phyloP scores from a whole-genome alignment of 1,140 invertebrate species.

The Microplitis demolitor region DNA sequence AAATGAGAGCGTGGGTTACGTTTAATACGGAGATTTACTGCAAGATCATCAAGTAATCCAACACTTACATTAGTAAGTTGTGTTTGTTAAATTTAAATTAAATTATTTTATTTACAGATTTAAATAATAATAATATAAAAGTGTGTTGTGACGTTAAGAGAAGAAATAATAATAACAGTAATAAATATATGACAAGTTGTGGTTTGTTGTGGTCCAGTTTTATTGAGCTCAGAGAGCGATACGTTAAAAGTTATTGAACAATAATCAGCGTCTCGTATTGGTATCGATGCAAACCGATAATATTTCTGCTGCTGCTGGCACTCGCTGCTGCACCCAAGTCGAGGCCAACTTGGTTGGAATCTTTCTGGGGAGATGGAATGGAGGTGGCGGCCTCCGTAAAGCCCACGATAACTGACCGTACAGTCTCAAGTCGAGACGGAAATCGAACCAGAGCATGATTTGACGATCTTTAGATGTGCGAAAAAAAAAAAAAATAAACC shows the following conservation, averaged over 20 bases:
- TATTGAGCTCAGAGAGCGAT: background rate
- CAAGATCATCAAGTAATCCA: no score
- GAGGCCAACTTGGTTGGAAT: conserved; percentile 24
- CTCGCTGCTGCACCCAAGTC: background rate
- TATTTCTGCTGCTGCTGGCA: conserved; percentile 6
- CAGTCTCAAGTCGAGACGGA: conserved; percentile 1
- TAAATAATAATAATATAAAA: no score
- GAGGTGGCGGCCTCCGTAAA: conserved; percentile 21
- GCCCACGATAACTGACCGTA: background rate
- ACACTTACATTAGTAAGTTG: no score
- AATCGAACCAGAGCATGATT: conserved; percentile 3
- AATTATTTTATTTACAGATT: no score
- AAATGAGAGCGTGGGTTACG: no score
- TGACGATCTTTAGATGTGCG: background rate
- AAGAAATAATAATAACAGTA: background rate
- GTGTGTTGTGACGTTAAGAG: no score
- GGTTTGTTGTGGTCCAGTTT: background rate
- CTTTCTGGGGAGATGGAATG: conserved; percentile 1
- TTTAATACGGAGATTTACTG: no score
- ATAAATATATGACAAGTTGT: no score
- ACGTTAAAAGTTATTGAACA: background rate
- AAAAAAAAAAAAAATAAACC: no score
- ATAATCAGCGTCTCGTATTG: conserved; percentile 15
- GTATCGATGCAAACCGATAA: conserved; percentile 11
- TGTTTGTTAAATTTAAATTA: no score